These are phyloP conservation scores for Pantala flavescens DNA, from an alignment of 1,140 invertebrate genomes.

Conservation along the genomic window DNA sequence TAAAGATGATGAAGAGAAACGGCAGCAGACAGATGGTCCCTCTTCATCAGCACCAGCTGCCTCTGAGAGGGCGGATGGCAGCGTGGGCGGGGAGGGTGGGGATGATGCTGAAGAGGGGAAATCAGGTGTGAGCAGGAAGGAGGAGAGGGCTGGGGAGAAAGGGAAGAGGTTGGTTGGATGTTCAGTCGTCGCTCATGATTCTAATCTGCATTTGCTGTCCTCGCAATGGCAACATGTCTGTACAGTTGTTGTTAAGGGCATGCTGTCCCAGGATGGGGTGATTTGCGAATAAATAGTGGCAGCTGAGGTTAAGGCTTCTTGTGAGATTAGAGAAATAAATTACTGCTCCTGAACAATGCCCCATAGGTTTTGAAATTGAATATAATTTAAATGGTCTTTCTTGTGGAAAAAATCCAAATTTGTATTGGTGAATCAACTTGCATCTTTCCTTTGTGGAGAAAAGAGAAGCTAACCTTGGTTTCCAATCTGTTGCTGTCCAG, in stretches of 20 bases:
- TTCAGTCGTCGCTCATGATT: neutral
- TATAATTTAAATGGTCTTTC: neutral
- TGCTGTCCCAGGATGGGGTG: neutral
- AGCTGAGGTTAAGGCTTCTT: no score
- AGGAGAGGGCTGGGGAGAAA: conserved; percentile 31
- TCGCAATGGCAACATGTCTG: conserved; percentile 3
- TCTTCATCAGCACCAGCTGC: neutral
- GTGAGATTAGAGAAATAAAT: no score
- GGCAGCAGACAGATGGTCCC: neutral
- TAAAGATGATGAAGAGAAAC: neutral
- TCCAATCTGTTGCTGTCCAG: neutral
- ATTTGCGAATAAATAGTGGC: neutral
- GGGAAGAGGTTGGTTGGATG: conserved; percentile 40
- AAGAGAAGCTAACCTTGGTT: neutral
- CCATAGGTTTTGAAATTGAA: no score
- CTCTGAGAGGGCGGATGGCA: conserved; percentile 32
- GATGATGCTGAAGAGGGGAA: conserved; percentile 33
- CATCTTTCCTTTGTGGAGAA: neutral
- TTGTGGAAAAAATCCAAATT: neutral
- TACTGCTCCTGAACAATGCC: no score
- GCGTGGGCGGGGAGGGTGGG: conserved; percentile 31
- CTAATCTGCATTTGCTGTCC: neutral
- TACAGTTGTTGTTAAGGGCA: neutral
- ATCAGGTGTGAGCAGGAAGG: conserved; percentile 35
- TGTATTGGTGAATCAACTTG: neutral